phyloP scores from a whole-genome alignment of 2,113 vertebrate species.

The Clinocottus analis region DNA sequence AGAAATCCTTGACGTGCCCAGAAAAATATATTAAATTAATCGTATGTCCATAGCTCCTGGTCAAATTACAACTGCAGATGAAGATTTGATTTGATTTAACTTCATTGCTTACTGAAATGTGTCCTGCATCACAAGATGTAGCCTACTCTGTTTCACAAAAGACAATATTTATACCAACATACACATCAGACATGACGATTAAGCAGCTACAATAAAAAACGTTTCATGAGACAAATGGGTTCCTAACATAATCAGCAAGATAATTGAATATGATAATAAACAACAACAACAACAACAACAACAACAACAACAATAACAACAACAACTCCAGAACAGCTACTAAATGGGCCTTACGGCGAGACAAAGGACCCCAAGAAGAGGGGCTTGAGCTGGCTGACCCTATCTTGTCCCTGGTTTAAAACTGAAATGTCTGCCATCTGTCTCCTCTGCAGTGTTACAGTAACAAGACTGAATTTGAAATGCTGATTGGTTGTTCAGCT shows the following conservation, averaged over 20 bases:
- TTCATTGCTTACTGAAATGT: neutral
- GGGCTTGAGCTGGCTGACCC: slow-evolving; percentile 29
- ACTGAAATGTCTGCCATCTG: slow-evolving; percentile 28
- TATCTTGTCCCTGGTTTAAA: slow-evolving; percentile 6
- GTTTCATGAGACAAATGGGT: neutral
- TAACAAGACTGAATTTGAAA: neutral
- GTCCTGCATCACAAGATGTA: neutral
- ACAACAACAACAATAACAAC: neutral
- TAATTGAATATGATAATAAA: neutral
- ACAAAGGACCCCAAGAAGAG: slow-evolving; percentile 5
- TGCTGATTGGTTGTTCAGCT: slow-evolving; percentile 1
- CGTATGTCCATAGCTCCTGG: neutral
- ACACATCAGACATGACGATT: neutral
- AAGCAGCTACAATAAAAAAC: no score
- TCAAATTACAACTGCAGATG: neutral
- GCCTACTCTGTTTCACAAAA: neutral
- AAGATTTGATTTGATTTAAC: neutral
- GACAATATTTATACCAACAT: no score
- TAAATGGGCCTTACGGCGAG: neutral
- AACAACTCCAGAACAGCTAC: neutral
- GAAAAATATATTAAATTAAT: neutral
- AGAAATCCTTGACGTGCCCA: neutral
- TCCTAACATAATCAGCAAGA: neutral
- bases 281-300: neutral
- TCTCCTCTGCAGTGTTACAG: slow-evolving; percentile 15